These are phyloP conservation scores for Campylomormyrus numenius DNA, from an alignment of 2,113 vertebrate species.

Conservation along the genomic window DNA sequence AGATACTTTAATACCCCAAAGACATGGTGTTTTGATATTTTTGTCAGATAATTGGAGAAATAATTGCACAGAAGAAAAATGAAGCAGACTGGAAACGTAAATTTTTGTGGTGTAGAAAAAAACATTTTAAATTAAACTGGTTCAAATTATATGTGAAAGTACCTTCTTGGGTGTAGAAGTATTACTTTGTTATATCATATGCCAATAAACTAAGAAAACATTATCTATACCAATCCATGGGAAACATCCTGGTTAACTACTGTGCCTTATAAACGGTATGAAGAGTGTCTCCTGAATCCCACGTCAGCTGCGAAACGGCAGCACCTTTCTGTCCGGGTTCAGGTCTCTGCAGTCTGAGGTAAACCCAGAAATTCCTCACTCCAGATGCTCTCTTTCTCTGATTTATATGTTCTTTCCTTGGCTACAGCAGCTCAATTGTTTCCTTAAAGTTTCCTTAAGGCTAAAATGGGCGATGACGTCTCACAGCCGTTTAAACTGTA, in stretches of 20 bases:
- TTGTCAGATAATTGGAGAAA: background rate
- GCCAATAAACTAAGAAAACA: background rate
- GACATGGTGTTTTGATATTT: slow-evolving; percentile 12
- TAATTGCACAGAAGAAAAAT: slow-evolving; percentile 3
- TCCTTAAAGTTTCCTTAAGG: slow-evolving; percentile 20
- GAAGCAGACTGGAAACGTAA: background rate
- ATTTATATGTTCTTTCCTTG: background rate
- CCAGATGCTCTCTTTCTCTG: slow-evolving; percentile 21
- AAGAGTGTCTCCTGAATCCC: background rate
- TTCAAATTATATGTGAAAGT: background rate
- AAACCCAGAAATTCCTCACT: slow-evolving; percentile 17
- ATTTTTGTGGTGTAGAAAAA: background rate
- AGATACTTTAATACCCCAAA: slow-evolving; percentile 10
- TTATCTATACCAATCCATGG: background rate
- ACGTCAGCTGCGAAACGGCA: background rate
- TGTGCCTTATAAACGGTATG: background rate
- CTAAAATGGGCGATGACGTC: slow-evolving; percentile 43
- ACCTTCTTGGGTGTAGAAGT: background rate
- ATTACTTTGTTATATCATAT: background rate
- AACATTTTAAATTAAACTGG: background rate
- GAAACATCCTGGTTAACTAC: background rate
- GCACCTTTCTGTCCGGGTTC: slow-evolving; percentile 15
- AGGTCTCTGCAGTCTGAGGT: background rate
- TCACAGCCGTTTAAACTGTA: slow-evolving; percentile 34
- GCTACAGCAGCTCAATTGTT: slow-evolving; percentile 29